Evolutionary conservation across 2,888 invertebrate species (phyloP), one percentile per base, ranked within the genome.

Genomic region (Andrena haemorrhoa): DNA sequence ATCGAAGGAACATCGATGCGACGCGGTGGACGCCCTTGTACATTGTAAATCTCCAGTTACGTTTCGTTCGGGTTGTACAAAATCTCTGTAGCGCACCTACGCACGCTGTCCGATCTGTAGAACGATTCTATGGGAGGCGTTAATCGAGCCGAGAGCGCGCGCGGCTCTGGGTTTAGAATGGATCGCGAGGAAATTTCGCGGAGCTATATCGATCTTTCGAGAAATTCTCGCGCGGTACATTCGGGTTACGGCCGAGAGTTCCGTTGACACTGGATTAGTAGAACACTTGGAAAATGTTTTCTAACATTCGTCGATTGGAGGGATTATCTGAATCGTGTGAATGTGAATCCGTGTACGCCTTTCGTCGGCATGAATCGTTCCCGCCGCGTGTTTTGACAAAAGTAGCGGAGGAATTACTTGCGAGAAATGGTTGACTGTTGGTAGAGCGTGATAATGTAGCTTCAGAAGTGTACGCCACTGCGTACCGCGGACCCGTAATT

Each of bases 381-480:
- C 58, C 10, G 12, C 63, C n/a, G n/a, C n/a, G n/a, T n/a, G 31
- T 76, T 70, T 79, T 64, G 47, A 35, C 69, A 64, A 58, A 56
- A 53, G 35, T 76, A 79, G 49, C 23, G 47, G 51, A 23, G 26
- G 23, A 23, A 23, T 63, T 79, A 79, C 51, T 68, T 79, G 47
- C 41, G 8, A 53, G 56, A 66, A 41, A 29, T 51, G n/a, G 16
- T 71, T 53, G 23, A 26, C 41, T 47, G 29, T 26, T 33, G 23
- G 23, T 71, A 49, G 33, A 73, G 33, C 41, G 33, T 78, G 49
- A 65, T 61, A 69, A 69, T 49, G 16, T 73, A 73, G 79, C 49
- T 78, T 60, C 16, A 31, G 47, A 79, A 49, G 31, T 23, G 35
- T 56, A 29, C 29, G 20, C 35, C 79, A 49, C 12, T 29, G 47